Conservation (phyloP, 1,140 invertebrate genomes). For the Zelostemma sp. region DNA sequence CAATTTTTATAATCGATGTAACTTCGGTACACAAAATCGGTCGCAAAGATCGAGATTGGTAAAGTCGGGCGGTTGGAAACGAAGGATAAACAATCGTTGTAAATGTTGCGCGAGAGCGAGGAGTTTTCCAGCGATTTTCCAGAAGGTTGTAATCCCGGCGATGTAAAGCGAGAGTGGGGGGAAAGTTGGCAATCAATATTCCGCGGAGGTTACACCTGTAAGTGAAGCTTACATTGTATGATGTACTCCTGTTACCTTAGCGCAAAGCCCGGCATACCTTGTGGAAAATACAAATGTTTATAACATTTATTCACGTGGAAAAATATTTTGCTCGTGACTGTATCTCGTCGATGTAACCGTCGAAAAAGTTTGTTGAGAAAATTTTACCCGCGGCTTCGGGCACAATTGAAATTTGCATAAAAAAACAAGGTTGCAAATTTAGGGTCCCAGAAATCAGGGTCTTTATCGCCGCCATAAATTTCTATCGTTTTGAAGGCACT, state of each 20-base stretch:
- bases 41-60: not conserved
- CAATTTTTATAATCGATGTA: too few relatives aligned
- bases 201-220: conserved; percentile 14
- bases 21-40: not conserved
- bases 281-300: not conserved
- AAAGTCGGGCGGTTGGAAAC: not conserved
- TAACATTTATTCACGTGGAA: not conserved
- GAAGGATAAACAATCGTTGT: not conserved
- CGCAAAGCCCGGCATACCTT: not conserved
- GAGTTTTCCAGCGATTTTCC: conserved; percentile 1
- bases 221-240: conserved; percentile 12
- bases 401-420: too few relatives aligned
- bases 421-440: too few relatives aligned
- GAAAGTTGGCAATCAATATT: not conserved
- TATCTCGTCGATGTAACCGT: not conserved
- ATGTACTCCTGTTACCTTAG: conserved; percentile 56
- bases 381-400: not conserved
- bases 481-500: not conserved
- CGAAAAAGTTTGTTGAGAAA: not conserved
- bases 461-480: too few relatives aligned
- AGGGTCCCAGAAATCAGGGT: too few relatives aligned
- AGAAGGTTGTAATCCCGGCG: not conserved
- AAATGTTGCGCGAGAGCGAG: too few relatives aligned
- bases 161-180: not conserved
- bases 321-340: not conserved